A percentile compares a stretch with the other conserved stretches of the same genome.
Conservation (phyloP, 2,888 invertebrate genomes). For the Acanthosepion pharaonis region DNA sequence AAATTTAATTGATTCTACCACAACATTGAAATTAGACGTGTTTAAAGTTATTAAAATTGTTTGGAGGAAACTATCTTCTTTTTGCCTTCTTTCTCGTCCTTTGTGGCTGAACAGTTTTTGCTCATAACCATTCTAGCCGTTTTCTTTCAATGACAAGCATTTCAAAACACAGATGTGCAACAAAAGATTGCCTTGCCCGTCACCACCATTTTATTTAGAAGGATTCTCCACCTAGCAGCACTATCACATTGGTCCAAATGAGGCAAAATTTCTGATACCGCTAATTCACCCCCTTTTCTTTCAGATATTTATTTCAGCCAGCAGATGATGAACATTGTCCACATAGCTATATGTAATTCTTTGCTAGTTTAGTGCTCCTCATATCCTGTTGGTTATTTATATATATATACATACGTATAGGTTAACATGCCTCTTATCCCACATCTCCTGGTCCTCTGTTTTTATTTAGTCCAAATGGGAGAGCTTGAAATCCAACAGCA, state of each 20-base stretch:
- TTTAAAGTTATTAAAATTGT: too few species aligned
- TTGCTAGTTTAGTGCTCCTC: constrained; percentile 43
- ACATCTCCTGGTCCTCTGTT: constrained; percentile 50
- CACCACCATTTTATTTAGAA: not conserved
- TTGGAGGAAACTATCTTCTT: too few species aligned
- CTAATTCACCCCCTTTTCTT: not conserved
- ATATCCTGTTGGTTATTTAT: not conserved
- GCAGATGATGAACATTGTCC: not conserved
- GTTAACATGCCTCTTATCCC: not conserved
- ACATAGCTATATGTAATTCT: not conserved
- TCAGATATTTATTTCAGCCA: not conserved
- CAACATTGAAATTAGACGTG: too few species aligned
- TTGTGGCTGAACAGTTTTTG: too few species aligned
- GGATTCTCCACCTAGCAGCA: not conserved
- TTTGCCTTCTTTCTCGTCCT: too few species aligned
- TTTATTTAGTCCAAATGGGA: constrained; percentile 77
- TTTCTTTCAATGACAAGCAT: too few species aligned
- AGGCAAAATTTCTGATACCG: not conserved
- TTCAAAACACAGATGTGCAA: too few species aligned
- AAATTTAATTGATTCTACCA: too few species aligned
- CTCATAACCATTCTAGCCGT: too few species aligned
- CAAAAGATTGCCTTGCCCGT: too few species aligned
- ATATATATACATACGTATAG: not conserved
- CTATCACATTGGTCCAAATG: not conserved
- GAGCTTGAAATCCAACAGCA: constrained; percentile 99